These are phyloP conservation scores for Myrmecophaga tridactyla DNA, from an alignment of 2,113 vertebrate species.

Conservation along the genomic window DNA sequence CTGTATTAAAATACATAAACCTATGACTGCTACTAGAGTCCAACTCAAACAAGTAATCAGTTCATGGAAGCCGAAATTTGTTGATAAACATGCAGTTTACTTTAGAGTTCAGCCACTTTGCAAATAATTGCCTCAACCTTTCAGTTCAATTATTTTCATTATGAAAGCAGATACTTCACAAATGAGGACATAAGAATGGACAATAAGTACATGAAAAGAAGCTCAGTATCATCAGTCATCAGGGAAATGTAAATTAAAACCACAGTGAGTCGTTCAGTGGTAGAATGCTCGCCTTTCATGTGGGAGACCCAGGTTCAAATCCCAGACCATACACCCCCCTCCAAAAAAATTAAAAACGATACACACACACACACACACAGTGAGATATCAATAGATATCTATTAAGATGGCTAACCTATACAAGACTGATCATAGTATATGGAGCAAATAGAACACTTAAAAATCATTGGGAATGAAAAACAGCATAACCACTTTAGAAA, in stretches of 20 bases:
- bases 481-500: neutral
- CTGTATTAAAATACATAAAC: constrained; percentile 18
- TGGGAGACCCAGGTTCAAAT: too few species aligned
- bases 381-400: neutral
- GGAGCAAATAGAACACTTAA: neutral
- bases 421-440: neutral
- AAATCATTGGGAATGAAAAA: neutral
- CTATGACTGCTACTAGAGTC: constrained; percentile 33
- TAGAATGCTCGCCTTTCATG: too few species aligned
- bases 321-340: too few species aligned
- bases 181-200: neutral
- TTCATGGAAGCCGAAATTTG: constrained; percentile 32
- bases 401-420: constrained; percentile 8
- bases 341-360: too few species aligned
- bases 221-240: neutral
- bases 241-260: constrained; percentile 19
- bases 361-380: too few species aligned
- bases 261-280: too few species aligned
- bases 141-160: constrained; percentile 36
- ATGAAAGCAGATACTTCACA: constrained; percentile 1
- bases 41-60: constrained; percentile 50
- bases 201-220: neutral
- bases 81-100: constrained; percentile 45
- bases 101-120: constrained; percentile 35
- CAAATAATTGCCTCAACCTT: constrained; percentile 39